phyloP scores from a whole-genome alignment of 1,140 invertebrate species.

The Neelides sp. region DNA sequence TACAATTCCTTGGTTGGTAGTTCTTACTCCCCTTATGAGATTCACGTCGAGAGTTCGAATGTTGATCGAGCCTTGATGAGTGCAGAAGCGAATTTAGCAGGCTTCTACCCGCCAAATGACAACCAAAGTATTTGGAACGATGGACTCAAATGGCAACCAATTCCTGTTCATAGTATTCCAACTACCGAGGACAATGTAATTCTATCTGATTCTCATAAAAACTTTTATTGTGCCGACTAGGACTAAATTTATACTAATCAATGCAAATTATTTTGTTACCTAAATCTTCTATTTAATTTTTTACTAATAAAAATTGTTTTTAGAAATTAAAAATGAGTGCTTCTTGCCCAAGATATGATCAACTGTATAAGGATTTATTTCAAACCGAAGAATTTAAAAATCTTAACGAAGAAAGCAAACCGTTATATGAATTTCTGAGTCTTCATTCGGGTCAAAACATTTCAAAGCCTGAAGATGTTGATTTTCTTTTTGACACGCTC shows the following conservation, averaged over 20 bases:
- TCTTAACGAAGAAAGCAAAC: constrained; percentile 43
- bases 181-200: constrained; percentile 54
- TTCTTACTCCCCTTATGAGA: constrained; percentile 48
- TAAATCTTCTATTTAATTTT: constrained; percentile 17
- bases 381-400: constrained; percentile 41
- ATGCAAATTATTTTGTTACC: no score
- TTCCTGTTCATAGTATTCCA: constrained; percentile 65
- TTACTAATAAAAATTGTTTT: constrained; percentile 30
- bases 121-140: constrained; percentile 54
- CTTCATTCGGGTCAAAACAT: constrained; percentile 53
- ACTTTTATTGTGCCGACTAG: constrained; percentile 9
- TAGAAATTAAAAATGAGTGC: constrained; percentile 50
- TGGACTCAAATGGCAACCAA: constrained; percentile 67
- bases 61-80: constrained; percentile 70
- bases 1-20: constrained; percentile 53
- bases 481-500: constrained; percentile 58
- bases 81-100: constrained; percentile 63
- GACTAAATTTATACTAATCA: no score
- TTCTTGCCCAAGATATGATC: constrained; percentile 48
- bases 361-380: constrained; percentile 33
- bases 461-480: constrained; percentile 49
- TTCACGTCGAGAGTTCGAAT: constrained; percentile 63
- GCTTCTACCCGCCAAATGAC: constrained; percentile 59
- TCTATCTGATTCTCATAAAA: no score
- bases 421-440: constrained; percentile 50